Evolutionary conservation across 2,888 invertebrate species (phyloP), one percentile per base, ranked within the genome.

Genomic region (Catocala nupta): DNA sequence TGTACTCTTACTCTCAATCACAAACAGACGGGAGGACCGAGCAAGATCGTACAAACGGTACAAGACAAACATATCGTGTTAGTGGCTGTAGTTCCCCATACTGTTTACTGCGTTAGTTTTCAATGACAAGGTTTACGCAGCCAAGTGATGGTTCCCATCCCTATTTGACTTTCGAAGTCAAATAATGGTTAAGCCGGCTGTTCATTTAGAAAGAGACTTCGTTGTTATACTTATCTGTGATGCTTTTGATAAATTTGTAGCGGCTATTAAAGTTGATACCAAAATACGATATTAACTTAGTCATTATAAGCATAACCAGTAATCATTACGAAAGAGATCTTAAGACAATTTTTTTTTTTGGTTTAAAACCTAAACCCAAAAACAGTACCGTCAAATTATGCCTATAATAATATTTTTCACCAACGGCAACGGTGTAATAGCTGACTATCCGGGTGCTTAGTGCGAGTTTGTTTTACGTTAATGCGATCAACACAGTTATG

Each of bases 101-200:
- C 71, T 70, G 45, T 71, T 66, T 62, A 73, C 80, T 87, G 12
- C 45, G 85, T 90, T 90, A 84, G 85, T 83, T 85, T 85, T 83
- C 81, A 78, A 87, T 88, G 86, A 90, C 89, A 87, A 85, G 80
- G 86, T 90, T 87, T 88, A 78, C 86, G 79, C 81, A 85, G 70
- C 71, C 79, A 79, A 82, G 80, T 81, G 84, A 87, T 86, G 78
- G 81, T 71, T 77, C 75, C 65, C 67, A 67, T 82, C 76, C 78
- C 70, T 86, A 81, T 86, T 87, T 88, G 81, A 80, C 64, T 80
- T 75, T 68, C 57, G 52, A 84, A 84, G 68, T 84, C 80, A 84
- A 85, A 85, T 81, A 82, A 66, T 66, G 65, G 68, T 69, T 61
- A 45, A 63, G 59, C 55, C 45, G 5, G 13, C 36, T 39, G 9